These are phyloP conservation scores for Hucho hucho DNA, from an alignment of 2,113 vertebrate species.

Conservation along the genomic window DNA sequence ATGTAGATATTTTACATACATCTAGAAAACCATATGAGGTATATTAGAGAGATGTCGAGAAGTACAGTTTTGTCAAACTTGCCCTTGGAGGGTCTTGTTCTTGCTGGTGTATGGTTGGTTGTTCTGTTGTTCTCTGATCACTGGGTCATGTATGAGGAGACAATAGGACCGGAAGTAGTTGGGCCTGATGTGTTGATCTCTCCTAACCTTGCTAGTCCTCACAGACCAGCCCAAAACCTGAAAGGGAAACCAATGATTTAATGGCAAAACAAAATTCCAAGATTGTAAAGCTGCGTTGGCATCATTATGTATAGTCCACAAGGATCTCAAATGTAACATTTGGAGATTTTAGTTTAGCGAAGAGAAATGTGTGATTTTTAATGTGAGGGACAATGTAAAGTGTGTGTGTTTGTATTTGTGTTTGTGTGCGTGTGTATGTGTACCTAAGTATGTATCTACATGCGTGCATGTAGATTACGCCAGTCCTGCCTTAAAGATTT, in stretches of 20 bases:
- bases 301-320: background rate
- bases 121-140: no score
- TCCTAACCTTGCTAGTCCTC: background rate
- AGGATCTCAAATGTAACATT: background rate
- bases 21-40: no score
- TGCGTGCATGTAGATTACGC: conserved; percentile 15
- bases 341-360: conserved; percentile 36
- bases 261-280: conserved; percentile 43
- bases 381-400: conserved; percentile 9
- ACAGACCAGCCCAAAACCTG: conserved; percentile 7
- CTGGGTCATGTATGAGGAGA: no score
- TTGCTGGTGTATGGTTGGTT: no score
- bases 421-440: conserved; percentile 11
- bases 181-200: conserved; percentile 2
- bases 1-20: no score
- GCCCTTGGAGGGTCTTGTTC: no score
- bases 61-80: no score
- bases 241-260: conserved; percentile 29
- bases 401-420: conserved; percentile 5
- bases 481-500: conserved; percentile 4
- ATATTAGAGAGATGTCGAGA: no score
- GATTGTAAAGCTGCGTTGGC: conserved; percentile 27
- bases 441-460: background rate
- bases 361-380: background rate
- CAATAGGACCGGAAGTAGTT: no score